A percentile compares a stretch with the other conserved stretches of the same genome.
These are phyloP conservation scores for Hyalella azteca DNA, from an alignment of 2,888 invertebrate genomes.

Conservation along the genomic window DNA sequence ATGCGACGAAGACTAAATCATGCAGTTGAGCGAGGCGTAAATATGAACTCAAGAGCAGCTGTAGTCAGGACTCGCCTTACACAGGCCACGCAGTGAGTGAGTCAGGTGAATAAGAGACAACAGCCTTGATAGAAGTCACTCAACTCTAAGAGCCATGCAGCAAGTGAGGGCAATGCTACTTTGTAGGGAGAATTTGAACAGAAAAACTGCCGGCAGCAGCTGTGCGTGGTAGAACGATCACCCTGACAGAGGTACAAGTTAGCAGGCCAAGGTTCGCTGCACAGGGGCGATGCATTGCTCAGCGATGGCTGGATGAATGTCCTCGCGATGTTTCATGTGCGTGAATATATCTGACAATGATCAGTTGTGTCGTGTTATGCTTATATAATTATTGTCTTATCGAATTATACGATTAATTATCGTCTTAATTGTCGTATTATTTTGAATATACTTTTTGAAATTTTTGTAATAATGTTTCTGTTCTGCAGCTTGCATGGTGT, in stretches of 20 bases:
- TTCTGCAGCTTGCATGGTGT: too few species aligned
- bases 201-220: slow-evolving; percentile 15
- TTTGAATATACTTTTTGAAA: too few species aligned
- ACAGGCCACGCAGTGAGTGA: background rate
- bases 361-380: too few species aligned
- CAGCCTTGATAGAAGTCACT: slow-evolving; percentile 34
- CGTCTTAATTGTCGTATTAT: too few species aligned
- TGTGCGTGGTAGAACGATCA: background rate
- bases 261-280: slow-evolving; percentile 26
- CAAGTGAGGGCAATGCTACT: slow-evolving; percentile 17
- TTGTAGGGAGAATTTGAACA: background rate
- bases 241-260: background rate
- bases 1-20: background rate
- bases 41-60: background rate
- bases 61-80: background rate
- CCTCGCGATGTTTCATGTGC: too few species aligned
- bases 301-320: too few species aligned
- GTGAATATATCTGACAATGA: too few species aligned
- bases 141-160: slow-evolving; percentile 12
- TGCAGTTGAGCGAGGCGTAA: background rate
- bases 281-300: background rate
- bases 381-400: too few species aligned
- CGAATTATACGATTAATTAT: too few species aligned
- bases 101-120: slow-evolving; percentile 4
- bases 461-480: too few species aligned